phyloP scores from a whole-genome alignment of 2,113 vertebrate species.

The Leiothrix lutea region DNA sequence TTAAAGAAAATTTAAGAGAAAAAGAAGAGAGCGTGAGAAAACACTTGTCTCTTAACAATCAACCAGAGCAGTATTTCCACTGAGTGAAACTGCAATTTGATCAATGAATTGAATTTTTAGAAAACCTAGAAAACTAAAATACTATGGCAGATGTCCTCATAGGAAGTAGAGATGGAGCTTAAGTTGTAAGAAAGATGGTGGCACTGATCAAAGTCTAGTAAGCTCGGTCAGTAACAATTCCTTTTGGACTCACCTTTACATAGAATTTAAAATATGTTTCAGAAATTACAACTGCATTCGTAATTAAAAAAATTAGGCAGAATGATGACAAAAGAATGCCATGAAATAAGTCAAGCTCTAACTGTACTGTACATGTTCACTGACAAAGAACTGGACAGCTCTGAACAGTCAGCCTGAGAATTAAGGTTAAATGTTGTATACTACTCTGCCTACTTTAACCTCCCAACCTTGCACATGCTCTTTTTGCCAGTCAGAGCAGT shows the following conservation, averaged over 20 bases:
- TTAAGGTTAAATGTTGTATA: background rate
- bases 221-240: background rate
- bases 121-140: background rate
- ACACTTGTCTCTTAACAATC: background rate
- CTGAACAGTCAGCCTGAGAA: background rate
- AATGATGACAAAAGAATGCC: background rate
- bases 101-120: background rate
- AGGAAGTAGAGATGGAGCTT: background rate
- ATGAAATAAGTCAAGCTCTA: background rate
- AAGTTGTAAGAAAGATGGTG: background rate
- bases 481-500: background rate
- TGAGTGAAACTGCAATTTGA: background rate
- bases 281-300: background rate
- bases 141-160: background rate
- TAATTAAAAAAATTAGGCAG: background rate
- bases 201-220: background rate
- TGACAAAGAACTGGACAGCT: background rate
- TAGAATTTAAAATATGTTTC: background rate
- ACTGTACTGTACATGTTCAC: background rate
- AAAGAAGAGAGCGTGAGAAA: background rate
- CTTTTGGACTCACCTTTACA: background rate
- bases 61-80: background rate
- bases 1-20: background rate
- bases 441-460: background rate
- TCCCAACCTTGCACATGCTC: background rate